phyloP scores from a whole-genome alignment of 2,888 invertebrate species.

The Metacarcinus magister region DNA sequence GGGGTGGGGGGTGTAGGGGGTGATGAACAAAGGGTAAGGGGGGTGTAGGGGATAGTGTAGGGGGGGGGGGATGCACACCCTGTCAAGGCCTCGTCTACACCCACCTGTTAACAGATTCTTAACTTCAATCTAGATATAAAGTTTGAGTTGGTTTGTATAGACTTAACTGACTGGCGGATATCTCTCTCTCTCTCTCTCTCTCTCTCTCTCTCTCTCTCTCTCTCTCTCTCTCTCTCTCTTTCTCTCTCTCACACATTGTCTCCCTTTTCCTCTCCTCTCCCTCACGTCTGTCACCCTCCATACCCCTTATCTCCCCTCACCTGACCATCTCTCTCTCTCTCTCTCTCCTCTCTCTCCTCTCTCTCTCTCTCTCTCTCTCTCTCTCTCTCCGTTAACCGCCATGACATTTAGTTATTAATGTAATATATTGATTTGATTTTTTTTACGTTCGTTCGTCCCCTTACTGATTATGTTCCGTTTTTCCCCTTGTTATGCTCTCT shows the following conservation, averaged over 20 bases:
- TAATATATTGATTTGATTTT: not conserved
- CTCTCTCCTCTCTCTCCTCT: slow-evolving; percentile 36
- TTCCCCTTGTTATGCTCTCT: not conserved
- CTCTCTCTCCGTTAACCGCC: not conserved
- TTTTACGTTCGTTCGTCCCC: not conserved
- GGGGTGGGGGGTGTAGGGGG: not conserved
- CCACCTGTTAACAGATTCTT: no score
- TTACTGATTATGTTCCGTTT: not conserved
- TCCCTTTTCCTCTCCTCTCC: no score
- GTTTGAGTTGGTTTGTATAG: not conserved
- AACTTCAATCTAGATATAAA: not conserved
- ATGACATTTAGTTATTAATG: not conserved
- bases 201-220: slow-evolving; percentile 7
- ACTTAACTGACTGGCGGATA: not conserved
- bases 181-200: not conserved
- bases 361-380: slow-evolving; percentile 16
- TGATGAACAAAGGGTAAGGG: not conserved
- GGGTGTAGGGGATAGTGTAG: not conserved
- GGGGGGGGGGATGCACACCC: not conserved
- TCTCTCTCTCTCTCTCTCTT: slow-evolving; percentile 4
- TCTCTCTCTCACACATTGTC: not conserved
- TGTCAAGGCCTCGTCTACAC: not conserved
- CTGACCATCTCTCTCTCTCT: no score
- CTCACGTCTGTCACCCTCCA: not conserved
- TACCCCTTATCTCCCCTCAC: not conserved